phyloP scores from a whole-genome alignment of 1,140 invertebrate species.

The Manduca sexta region DNA sequence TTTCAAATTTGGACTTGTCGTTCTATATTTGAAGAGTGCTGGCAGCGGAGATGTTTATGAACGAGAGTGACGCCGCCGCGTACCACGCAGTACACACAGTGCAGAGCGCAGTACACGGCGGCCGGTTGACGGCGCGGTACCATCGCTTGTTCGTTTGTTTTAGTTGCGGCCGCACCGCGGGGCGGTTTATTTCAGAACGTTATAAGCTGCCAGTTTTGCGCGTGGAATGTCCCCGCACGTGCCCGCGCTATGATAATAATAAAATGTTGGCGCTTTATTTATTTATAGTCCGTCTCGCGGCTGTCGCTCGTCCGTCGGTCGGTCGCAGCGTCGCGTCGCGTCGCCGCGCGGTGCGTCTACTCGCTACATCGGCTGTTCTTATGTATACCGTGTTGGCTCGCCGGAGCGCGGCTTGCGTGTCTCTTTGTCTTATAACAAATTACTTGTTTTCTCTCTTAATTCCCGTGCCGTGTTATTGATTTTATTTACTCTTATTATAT shows the following conservation, averaged over 20 bases:
- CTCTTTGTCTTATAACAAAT: conserved; percentile 24
- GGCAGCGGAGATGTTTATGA: too few species aligned
- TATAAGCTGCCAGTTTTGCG: conserved; percentile 48
- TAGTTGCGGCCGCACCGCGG: conserved; percentile 3
- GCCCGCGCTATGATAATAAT: conserved; percentile 67
- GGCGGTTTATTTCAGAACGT: conserved; percentile 38
- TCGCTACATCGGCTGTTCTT: conserved; percentile 19
- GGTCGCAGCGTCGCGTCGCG: conserved; percentile 9
- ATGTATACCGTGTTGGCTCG: conserved; percentile 29
- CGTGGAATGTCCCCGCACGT: conserved; percentile 61
- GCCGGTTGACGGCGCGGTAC: not conserved
- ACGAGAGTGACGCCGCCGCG: too few species aligned
- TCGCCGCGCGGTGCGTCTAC: too few species aligned
- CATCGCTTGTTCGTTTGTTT: conserved; percentile 1
- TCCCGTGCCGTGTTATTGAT: too few species aligned
- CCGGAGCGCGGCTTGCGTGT: conserved; percentile 13
- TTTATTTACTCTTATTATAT: too few species aligned
- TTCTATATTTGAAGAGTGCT: too few species aligned
- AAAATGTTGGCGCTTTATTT: conserved; percentile 71
- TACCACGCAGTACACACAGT: too few species aligned
- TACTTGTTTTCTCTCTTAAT: conserved; percentile 1
- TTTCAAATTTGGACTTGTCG: too few species aligned
- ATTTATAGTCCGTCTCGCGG: conserved; percentile 65
- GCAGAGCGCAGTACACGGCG: not conserved
- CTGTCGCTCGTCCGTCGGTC: conserved; percentile 65